Percentiles rank a stretch among this genome's conserved stretches.
Evolutionary conservation across 2,797 vertebrate species (phyloP).

Genomic region (Sebastolobus alascanus): DNA sequence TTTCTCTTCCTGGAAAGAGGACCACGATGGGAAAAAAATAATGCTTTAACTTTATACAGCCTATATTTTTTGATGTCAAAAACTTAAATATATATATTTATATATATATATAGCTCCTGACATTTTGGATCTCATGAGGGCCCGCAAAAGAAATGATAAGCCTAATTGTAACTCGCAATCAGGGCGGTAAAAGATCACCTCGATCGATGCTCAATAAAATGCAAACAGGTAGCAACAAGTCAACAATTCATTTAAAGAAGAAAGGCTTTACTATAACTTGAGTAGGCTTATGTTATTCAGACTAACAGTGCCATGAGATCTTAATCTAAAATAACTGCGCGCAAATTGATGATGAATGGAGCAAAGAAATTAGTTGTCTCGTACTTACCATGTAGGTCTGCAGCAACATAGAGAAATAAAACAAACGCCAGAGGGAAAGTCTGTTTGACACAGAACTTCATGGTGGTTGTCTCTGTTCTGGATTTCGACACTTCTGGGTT

Average conservation of each 20-base stretch:
- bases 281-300: neutral
- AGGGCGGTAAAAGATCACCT: neutral
- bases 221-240: neutral
- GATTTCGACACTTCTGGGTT: too few species aligned
- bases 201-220: rapidly evolving
- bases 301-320: neutral
- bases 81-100: too few species aligned
- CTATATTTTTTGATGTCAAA: too few species aligned
- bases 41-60: too few species aligned
- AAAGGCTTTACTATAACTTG: neutral
- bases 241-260: too few species aligned
- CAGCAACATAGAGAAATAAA: conserved; percentile 27
- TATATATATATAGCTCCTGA: too few species aligned
- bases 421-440: neutral
- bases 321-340: neutral
- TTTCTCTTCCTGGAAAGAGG: too few species aligned
- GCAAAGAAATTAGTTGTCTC: neutral
- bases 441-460: conserved; percentile 16
- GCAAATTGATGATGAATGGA: too few species aligned
- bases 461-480: conserved; percentile 4
- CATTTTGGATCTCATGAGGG: too few species aligned
- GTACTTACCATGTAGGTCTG: conserved; percentile 57
- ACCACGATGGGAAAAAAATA: too few species aligned
- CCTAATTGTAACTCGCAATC: too few species aligned
- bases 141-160: too few species aligned